Evolutionary conservation across 2,113 vertebrate species (phyloP).

Genomic region (Isurus oxyrinchus): DNA sequence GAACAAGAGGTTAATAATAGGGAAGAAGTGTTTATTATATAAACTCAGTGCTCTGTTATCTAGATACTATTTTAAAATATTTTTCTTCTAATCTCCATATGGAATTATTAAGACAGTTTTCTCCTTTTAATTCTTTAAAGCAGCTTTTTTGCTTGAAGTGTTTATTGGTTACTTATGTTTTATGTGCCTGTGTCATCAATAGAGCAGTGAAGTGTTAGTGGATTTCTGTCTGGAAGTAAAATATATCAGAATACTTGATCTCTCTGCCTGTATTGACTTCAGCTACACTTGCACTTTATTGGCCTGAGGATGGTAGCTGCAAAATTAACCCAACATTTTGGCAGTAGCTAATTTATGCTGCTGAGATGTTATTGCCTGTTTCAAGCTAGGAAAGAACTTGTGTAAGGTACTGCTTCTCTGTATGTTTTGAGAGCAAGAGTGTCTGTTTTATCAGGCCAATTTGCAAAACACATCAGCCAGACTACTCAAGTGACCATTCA

Average conservation of each 20-base stretch:
- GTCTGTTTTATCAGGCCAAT: not conserved
- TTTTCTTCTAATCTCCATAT: not conserved
- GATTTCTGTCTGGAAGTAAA: not conserved
- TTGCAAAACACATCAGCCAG: not conserved
- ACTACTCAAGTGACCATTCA: not conserved
- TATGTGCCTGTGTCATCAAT: not conserved
- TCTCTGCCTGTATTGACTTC: not conserved
- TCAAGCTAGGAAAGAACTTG: not conserved
- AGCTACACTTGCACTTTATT: not conserved
- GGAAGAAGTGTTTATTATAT: not conserved
- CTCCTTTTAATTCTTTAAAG: not conserved
- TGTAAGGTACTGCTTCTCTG: not conserved
- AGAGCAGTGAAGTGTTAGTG: not conserved
- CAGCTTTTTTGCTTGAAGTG: too few relatives aligned
- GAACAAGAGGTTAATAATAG: not conserved
- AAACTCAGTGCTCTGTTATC: not conserved
- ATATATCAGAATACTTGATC: not conserved
- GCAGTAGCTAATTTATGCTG: not conserved
- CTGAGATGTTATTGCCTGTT: not conserved
- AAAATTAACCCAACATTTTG: not conserved
- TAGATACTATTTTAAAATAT: not conserved
- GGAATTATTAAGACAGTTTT: not conserved
- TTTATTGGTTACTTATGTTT: not conserved
- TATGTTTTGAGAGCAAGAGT: not conserved
- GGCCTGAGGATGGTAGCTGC: not conserved